Evolutionary conservation across 2,888 invertebrate species (phyloP), one percentile per base, ranked within the genome.

Genomic region (Amiota mariae): DNA sequence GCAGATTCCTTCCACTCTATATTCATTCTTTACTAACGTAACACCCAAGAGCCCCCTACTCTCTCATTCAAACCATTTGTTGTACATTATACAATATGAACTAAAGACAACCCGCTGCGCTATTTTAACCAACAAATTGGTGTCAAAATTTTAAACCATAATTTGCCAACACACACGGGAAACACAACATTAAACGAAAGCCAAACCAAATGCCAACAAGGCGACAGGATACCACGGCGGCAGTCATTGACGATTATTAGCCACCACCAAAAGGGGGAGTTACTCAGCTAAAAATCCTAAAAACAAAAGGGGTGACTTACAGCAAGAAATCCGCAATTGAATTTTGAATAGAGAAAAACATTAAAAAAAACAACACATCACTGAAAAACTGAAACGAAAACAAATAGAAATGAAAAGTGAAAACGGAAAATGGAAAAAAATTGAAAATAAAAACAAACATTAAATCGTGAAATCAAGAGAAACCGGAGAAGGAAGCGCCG

Each of bases 391-490:
- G 63, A 63, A 81, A 84, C 77, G 74, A 76, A 79, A 79, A 79
- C 76, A 81, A 76, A 68, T 68, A 76, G 73, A 56, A 78, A 75
- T 75, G 82, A 79, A 84, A 84, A 84, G 83, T 79, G 82, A 83
- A 83, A 84, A 79, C 82, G 78, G 82, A 20, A 59, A n/a, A n/a
- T n/a, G n/a, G n/a, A n/a, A 54, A 59, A 36, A 36, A 36, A 36
- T 36, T 36, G 3, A 20, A 15, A 83, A 82, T 78, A 79, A 83
- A 84, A 82, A 84, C 83, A 83, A 83, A 83, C 83, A 83, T 77
- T 75, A 63, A 67, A 77, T 68, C 78, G 63, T 20, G 81, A 81
- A 84, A 84, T 84, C 83, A 78, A 84, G 78, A 84, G 83, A 85
- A 84, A 84, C 83, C 81, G 79, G 85, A 84, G 83, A 81, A 79